phyloP scores from a whole-genome alignment of 2,888 invertebrate species.

The Chrysolina haemoptera region DNA sequence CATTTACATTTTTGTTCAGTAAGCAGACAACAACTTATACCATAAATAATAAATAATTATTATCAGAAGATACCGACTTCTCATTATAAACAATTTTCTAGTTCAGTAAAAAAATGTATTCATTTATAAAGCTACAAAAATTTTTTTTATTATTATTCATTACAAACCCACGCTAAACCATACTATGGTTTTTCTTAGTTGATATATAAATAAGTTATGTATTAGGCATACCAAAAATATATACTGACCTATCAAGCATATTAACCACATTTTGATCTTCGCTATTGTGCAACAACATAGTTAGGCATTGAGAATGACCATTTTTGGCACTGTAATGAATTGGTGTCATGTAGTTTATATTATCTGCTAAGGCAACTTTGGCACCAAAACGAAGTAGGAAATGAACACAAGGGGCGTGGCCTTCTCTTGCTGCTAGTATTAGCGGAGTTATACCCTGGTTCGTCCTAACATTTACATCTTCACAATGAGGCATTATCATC shows the following conservation, averaged over 20 bases:
- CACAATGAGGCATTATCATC: constrained; percentile 72
- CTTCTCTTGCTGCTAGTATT: constrained; percentile 73
- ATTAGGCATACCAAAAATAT: not conserved
- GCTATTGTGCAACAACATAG: constrained; percentile 71
- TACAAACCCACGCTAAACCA: too few species aligned
- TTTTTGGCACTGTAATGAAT: constrained; percentile 68
- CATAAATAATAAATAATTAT: not conserved
- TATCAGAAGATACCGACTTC: too few species aligned
- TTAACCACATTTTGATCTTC: constrained; percentile 70
- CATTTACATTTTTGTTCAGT: not conserved
- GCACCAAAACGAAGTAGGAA: constrained; percentile 73
- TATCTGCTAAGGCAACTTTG: constrained; percentile 71
- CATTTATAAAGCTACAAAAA: too few species aligned
- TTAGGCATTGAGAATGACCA: constrained; percentile 73
- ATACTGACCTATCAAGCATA: constrained; percentile 66
- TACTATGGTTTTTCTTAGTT: too few species aligned
- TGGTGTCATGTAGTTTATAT: constrained; percentile 63
- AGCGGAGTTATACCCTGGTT: constrained; percentile 73
- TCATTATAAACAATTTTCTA: too few species aligned
- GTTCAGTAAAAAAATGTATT: too few species aligned
- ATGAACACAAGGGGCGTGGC: constrained; percentile 74
- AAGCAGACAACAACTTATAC: too few species aligned
- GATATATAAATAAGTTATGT: not conserved
- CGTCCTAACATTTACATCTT: constrained; percentile 73
- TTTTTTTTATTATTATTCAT: too few species aligned